Evolutionary conservation across 1,140 invertebrate species (phyloP).

Genomic region (Calosoma granatense): DNA sequence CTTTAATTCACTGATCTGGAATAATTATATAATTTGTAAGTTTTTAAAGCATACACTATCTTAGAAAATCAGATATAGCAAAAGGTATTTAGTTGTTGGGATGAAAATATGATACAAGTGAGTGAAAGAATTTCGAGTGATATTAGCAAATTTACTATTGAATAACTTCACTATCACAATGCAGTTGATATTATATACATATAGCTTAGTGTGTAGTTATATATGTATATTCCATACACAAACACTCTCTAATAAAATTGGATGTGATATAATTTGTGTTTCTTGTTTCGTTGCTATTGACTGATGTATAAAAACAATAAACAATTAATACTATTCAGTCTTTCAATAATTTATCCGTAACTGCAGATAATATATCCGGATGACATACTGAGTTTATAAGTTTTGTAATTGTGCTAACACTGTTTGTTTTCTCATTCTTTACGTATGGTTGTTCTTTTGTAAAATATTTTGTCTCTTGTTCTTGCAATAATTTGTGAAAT

Average conservation of each 20-base stretch:
- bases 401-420: background rate
- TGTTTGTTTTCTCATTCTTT: background rate
- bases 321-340: slow-evolving; percentile 22
- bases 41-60: too few species aligned
- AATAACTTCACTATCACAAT: too few species aligned
- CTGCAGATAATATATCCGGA: background rate
- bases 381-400: slow-evolving; percentile 2
- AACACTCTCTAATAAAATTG: background rate
- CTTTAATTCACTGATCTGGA: too few species aligned
- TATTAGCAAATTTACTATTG: too few species aligned
- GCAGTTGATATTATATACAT: too few species aligned
- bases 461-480: slow-evolving; percentile 13
- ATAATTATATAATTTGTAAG: too few species aligned
- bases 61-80: too few species aligned
- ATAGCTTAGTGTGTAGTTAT: too few species aligned
- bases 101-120: too few species aligned
- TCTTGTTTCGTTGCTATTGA: background rate
- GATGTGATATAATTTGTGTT: background rate
- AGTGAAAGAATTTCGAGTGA: too few species aligned
- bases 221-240: background rate
- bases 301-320: background rate
- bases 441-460: too few species aligned
- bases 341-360: slow-evolving; percentile 4
- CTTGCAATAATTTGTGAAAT: slow-evolving; percentile 16
- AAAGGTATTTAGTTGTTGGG: too few species aligned